A percentile compares a stretch with the other conserved stretches of the same genome.
Evolutionary conservation across 2,888 invertebrate species (phyloP).

Genomic region (Dendrolimus pini): DNA sequence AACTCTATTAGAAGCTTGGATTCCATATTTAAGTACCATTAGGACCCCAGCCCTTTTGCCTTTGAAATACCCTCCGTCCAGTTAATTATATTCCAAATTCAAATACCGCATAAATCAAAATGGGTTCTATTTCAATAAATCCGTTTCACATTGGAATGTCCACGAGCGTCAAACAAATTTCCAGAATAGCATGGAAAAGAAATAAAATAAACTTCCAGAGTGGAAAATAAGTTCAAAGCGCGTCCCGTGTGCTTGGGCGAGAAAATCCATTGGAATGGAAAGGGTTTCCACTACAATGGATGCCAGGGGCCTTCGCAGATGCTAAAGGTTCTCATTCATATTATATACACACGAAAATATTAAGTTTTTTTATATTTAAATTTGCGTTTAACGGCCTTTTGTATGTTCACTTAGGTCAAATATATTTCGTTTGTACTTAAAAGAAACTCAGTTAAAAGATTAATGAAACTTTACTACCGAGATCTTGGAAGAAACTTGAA

Average conservation of each 20-base stretch:
- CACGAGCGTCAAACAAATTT: slow-evolving; percentile 14
- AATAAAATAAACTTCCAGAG: slow-evolving; percentile 50
- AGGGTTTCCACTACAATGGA: slow-evolving; percentile 43
- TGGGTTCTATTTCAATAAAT: neutral
- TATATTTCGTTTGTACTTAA: neutral
- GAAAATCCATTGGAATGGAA: slow-evolving; percentile 49
- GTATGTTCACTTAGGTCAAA: neutral
- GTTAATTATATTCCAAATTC: slow-evolving; percentile 1
- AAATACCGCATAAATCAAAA: neutral
- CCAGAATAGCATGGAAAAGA: slow-evolving; percentile 21
- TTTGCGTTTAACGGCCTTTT: slow-evolving; percentile 1
- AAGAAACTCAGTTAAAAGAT: neutral
- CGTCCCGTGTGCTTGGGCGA: slow-evolving; percentile 40
- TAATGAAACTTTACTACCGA: neutral
- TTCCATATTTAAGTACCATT: neutral
- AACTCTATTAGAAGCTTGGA: no score
- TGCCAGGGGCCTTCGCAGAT: slow-evolving; percentile 24
- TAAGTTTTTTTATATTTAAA: neutral
- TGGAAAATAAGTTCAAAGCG: slow-evolving; percentile 60
- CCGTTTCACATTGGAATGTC: slow-evolving; percentile 2
- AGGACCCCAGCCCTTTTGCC: neutral
- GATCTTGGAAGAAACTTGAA: neutral
- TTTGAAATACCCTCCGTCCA: neutral
- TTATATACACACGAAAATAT: slow-evolving; percentile 5
- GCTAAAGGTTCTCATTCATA: slow-evolving; percentile 35